Evolutionary conservation across 2,797 vertebrate species (phyloP).

Genomic region (Argyrosomus regius): DNA sequence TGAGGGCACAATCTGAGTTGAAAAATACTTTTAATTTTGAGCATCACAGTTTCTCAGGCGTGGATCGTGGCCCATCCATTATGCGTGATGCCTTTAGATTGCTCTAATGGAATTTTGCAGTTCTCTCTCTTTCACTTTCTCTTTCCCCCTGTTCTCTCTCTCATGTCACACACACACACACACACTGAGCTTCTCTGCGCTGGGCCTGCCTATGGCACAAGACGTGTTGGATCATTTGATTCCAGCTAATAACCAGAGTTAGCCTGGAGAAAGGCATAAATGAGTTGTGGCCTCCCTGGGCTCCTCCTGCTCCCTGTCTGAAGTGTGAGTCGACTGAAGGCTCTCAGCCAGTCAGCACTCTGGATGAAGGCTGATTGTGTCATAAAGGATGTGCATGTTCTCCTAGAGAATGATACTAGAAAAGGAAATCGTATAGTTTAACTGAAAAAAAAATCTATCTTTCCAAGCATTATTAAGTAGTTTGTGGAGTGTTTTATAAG

Average conservation of each 20-base stretch:
- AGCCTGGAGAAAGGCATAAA: conserved; percentile 80
- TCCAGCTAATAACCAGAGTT: conserved; percentile 81
- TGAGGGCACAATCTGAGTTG: conserved; percentile 66
- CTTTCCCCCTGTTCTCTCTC: conserved; percentile 5
- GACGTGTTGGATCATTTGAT: conserved; percentile 83
- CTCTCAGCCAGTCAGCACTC: conserved; percentile 45
- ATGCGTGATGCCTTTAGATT: conserved; percentile 72
- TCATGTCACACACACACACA: conserved; percentile 29
- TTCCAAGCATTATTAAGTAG: background rate
- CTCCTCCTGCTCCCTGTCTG: conserved; percentile 65
- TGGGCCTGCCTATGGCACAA: conserved; percentile 73
- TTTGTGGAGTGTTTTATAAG: background rate
- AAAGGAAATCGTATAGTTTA: conserved; percentile 4
- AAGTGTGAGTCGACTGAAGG: conserved; percentile 57
- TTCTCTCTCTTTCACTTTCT: conserved; percentile 27
- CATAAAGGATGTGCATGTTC: conserved; percentile 18
- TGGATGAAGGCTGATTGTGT: conserved; percentile 50
- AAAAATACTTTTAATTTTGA: conserved; percentile 86
- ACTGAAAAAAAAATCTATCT: background rate
- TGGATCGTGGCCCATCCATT: conserved; percentile 78
- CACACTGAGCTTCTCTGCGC: conserved; percentile 49
- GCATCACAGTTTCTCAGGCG: conserved; percentile 67
- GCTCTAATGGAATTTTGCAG: conserved; percentile 73
- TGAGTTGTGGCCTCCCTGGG: conserved; percentile 76
- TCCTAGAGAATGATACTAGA: conserved; percentile 10